Evolutionary conservation across 2,888 invertebrate genomes (phyloP).

Genomic region (Philopedon plagiatum): DNA sequence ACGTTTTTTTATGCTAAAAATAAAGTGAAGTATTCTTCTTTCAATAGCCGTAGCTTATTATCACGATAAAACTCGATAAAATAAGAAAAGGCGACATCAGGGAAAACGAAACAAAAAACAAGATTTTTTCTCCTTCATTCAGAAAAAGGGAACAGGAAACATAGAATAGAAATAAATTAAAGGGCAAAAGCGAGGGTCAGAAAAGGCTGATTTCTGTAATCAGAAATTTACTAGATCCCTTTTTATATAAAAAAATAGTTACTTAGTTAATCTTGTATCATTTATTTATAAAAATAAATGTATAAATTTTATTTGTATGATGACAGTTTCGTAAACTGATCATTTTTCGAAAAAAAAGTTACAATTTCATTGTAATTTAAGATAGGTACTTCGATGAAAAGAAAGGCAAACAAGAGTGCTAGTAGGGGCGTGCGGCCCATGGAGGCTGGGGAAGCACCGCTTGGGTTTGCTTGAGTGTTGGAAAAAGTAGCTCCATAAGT

Average conservation of each 20-base stretch:
- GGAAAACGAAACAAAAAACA: constrained; percentile 8
- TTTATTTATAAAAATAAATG: too few relatives aligned
- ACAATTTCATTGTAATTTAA: too few relatives aligned
- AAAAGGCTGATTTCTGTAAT: neutral
- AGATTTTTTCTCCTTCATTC: neutral
- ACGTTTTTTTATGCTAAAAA: neutral
- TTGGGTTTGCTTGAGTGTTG: too few relatives aligned
- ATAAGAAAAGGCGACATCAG: constrained; percentile 11
- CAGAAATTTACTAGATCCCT: neutral
- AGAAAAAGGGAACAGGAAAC: neutral
- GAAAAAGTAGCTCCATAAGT: too few relatives aligned
- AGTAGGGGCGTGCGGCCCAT: too few relatives aligned
- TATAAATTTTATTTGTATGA: too few relatives aligned
- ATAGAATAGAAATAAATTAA: neutral
- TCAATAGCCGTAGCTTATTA: neutral
- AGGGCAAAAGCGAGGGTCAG: neutral
- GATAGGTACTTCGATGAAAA: too few relatives aligned
- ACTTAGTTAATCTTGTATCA: neutral
- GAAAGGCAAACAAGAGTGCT: too few relatives aligned
- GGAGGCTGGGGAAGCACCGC: too few relatives aligned
- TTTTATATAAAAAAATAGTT: neutral
- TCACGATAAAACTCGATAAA: constrained; percentile 1
- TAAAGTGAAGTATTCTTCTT: neutral
- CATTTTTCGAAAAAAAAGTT: too few relatives aligned
- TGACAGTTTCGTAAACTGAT: too few relatives aligned